Conservation (phyloP, 1,140 invertebrate genomes). For the Pogonognathellus flavescens region DNA sequence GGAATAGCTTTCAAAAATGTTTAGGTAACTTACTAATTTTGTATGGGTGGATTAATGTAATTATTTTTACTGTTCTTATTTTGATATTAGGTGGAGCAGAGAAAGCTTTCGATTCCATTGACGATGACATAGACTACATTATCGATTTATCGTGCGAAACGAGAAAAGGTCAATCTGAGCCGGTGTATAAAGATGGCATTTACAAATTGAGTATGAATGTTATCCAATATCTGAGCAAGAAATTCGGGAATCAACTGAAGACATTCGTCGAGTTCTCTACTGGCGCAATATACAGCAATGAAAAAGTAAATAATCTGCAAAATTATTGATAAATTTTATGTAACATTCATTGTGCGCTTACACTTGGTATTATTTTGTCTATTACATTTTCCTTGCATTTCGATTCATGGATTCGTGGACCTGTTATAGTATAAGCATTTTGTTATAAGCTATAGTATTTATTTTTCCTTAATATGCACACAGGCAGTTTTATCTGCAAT, state of each 20-base stretch:
- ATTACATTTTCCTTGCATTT: no score
- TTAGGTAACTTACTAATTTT: no score
- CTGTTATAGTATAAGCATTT: no score
- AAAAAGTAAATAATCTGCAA: conserved; percentile 86
- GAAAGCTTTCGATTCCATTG: conserved; percentile 78
- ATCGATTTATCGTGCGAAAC: conserved; percentile 93
- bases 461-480: no score
- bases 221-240: conserved; percentile 74
- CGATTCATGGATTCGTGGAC: no score
- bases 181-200: conserved; percentile 91
- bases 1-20: no score
- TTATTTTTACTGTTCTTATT: no score
- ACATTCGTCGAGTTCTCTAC: conserved; percentile 88
- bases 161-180: conserved; percentile 86
- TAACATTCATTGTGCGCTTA: no score
- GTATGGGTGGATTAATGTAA: no score
- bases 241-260: conserved; percentile 70
- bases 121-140: conserved; percentile 80
- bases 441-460: no score
- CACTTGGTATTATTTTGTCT: no score
- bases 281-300: conserved; percentile 83
- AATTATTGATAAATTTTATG: no score
- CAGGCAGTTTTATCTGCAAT: background rate
- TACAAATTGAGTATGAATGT: conserved; percentile 84
- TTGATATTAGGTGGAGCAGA: conserved; percentile 79